phyloP scores from a whole-genome alignment of 2,113 vertebrate genomes.

The Carlito syrichta region DNA sequence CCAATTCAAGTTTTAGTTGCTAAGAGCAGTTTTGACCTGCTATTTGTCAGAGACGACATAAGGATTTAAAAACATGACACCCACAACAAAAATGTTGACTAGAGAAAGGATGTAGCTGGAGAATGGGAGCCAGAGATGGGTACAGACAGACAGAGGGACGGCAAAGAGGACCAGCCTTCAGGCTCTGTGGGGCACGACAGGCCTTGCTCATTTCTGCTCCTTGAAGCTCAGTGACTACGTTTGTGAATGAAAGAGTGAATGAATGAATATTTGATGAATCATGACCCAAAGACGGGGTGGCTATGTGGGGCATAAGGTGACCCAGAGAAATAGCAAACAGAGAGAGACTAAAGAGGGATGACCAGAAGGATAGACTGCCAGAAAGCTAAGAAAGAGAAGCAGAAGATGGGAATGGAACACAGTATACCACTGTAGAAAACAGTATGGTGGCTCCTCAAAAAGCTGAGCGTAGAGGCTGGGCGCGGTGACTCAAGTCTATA shows the following conservation, averaged over 20 bases:
- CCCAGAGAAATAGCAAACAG: not conserved
- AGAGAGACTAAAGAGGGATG: not conserved
- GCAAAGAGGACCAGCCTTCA: not conserved
- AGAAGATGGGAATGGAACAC: not conserved
- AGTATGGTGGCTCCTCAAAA: not conserved
- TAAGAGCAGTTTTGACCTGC: too few species aligned
- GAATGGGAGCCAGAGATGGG: not conserved
- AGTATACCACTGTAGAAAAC: not conserved
- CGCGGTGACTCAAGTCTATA: not conserved
- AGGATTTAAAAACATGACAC: not conserved
- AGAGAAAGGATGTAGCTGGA: not conserved
- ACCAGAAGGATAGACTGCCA: not conserved
- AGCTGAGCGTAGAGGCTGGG: too few species aligned
- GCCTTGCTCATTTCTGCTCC: not conserved
- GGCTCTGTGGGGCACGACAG: rapidly evolving
- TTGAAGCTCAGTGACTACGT: not conserved
- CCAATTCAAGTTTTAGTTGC: too few species aligned
- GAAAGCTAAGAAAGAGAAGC: not conserved
- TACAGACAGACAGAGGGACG: not conserved
- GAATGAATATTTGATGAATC: not conserved
- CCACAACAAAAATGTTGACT: not conserved
- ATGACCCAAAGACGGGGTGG: not conserved
- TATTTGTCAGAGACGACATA: too few species aligned
- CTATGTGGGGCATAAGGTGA: not conserved
- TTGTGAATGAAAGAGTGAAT: not conserved